These are phyloP conservation scores for Calliphora vicina DNA, from an alignment of 1,140 invertebrate species.

Conservation along the genomic window DNA sequence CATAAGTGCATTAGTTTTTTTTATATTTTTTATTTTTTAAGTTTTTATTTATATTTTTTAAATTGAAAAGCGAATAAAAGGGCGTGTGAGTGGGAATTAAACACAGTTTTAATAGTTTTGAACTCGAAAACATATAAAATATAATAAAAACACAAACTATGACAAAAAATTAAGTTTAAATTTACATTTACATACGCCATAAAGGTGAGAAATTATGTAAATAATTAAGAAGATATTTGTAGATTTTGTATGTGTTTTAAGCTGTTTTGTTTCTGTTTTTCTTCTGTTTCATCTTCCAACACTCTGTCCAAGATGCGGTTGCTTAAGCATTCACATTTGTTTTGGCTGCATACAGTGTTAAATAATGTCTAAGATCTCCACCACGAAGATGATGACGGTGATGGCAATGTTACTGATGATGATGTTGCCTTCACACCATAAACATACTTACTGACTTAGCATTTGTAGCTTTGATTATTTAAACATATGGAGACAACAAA, in stretches of 20 bases:
- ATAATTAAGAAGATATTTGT: conserved; percentile 38
- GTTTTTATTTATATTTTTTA: neutral
- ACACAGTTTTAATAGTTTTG: conserved; percentile 1
- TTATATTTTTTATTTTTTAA: neutral
- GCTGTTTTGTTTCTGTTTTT: no score
- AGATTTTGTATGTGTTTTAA: neutral
- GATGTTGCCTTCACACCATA: conserved; percentile 21
- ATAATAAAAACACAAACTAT: neutral
- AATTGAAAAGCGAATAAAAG: conserved; percentile 1
- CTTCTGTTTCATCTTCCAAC: no score
- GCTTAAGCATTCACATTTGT: neutral
- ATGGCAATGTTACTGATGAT: neutral
- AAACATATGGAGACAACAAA: neutral
- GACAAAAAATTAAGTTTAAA: neutral
- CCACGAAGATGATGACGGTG: neutral
- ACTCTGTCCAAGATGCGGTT: neutral
- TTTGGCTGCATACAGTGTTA: neutral
- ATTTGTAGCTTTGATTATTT: neutral
- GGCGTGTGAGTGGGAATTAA: conserved; percentile 32
- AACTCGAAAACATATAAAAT: neutral
- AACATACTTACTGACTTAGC: conserved; percentile 12
- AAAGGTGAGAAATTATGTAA: conserved; percentile 60
- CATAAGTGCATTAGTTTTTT: neutral
- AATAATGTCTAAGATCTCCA: no score
- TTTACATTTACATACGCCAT: conserved; percentile 12